Base-by-base conservation (phyloP, 2,113 vertebrate genomes). In the Mohoua ochrocephala region DNA sequence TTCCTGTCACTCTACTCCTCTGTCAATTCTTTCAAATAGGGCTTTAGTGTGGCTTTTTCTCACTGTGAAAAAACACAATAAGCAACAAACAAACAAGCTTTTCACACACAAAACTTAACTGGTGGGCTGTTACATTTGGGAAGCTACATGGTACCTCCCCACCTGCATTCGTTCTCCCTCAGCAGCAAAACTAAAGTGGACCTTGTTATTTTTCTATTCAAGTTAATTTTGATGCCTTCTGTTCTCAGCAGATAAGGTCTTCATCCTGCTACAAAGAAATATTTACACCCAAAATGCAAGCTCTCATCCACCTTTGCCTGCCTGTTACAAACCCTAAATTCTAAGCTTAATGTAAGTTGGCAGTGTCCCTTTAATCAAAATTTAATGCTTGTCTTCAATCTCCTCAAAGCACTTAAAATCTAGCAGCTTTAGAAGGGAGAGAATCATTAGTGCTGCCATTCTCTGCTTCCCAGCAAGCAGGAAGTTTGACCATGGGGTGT, bases 291-390 rank as follows among this genome's bases (percentile, higher is more conserved):
- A 77, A 81, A 45, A 60, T 23, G 15, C 57, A 89, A 86, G 39
- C 37, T 92, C n/a, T 37, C 42, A 35, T 87, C 63, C 67, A 71
- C 33, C 56, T 92, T 60, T 8, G 8, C 30, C 78, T 81, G 70
- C 37, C 59, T 88, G 31, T 59, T 87, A 73, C 37, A 82, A 89
- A 86, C 4, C 27, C 65, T 69, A 83, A 76, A 70, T 91, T 93
- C 80, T 69, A 73, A 85, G 35, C n/a, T 83, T 81, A 76, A 71
- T 83, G 2, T 45, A 82, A 91, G 23, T 45, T 94, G 77, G 53
- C 89, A 86, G 82, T 84, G 65, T 93, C 84, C 90, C 41, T 96
- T 94, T 96, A 91, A 95, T 95, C 85, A 93, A 96, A 96, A 82
- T 87, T 89, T 97, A 89, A 94, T 92, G 86, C 69, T 79, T 83